These are phyloP conservation scores for Delichon dasypus DNA, from an alignment of 2,797 vertebrate genomes.

Conservation along the genomic window DNA sequence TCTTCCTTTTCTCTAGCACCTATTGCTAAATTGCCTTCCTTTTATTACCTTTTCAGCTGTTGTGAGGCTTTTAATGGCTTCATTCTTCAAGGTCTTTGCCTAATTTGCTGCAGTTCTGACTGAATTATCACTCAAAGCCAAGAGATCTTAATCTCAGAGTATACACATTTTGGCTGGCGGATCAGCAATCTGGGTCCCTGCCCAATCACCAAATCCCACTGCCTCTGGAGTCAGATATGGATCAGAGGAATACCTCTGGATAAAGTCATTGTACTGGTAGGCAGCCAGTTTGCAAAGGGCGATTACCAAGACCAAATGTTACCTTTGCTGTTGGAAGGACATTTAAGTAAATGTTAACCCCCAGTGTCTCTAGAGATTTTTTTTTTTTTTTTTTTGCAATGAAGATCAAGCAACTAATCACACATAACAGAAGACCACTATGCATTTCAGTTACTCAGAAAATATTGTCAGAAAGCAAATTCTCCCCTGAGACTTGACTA, in stretches of 20 bases:
- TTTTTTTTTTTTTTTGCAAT: background rate
- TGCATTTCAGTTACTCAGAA: background rate
- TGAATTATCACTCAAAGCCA: background rate
- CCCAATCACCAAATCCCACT: background rate
- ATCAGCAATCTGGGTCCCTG: background rate
- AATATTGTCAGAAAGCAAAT: background rate
- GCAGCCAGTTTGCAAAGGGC: background rate
- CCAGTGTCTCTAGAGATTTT: accelerated
- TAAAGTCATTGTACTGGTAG: background rate
- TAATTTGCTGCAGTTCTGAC: slow-evolving; percentile 34
- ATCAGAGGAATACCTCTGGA: background rate
- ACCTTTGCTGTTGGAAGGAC: background rate
- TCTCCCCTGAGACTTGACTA: background rate
- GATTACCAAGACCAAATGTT: background rate
- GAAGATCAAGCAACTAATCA: background rate
- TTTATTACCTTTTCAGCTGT: slow-evolving; percentile 37
- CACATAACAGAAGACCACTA: background rate
- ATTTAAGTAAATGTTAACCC: background rate
- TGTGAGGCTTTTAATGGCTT: slow-evolving; percentile 16
- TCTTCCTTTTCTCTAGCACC: slow-evolving; percentile 3
- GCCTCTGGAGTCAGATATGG: background rate
- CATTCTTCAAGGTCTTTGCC: slow-evolving; percentile 38
- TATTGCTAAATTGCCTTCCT: slow-evolving; percentile 40
- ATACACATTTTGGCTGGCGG: background rate
- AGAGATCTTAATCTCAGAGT: background rate